Conservation (phyloP, 1,140 invertebrate species). For the Atta cephalotes region DNA sequence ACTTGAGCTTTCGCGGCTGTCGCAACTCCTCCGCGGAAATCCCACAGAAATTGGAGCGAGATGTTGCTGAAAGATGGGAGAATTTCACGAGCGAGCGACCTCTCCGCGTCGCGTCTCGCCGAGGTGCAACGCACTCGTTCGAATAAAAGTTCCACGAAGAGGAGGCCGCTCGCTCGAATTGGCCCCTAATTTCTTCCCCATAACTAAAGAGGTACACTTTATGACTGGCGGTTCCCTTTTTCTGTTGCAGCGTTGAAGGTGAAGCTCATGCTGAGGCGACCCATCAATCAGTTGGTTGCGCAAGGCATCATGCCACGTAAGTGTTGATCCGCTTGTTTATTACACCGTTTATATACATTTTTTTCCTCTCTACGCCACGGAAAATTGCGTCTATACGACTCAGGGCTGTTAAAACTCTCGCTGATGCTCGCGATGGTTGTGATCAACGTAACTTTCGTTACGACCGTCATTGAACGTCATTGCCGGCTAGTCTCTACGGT, state of each 20-base stretch:
- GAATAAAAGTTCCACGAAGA: conserved; percentile 33
- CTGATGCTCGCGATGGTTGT: conserved; percentile 1
- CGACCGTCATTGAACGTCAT: conserved; percentile 41
- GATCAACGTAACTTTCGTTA: conserved; percentile 24
- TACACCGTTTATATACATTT: conserved; percentile 25
- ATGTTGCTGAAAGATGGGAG: conserved; percentile 34
- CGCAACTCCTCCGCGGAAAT: conserved; percentile 45
- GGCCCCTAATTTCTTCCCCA: conserved; percentile 58
- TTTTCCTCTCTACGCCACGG: not conserved
- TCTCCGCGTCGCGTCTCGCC: not conserved
- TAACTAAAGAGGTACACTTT: conserved; percentile 57
- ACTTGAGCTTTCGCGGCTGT: conserved; percentile 72
- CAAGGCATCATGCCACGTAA: conserved; percentile 99
- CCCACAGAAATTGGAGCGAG: conserved; percentile 41
- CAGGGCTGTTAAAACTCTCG: conserved; percentile 18
- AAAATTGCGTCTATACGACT: conserved; percentile 50
- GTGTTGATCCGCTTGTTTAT: conserved; percentile 85
- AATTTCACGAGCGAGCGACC: conserved; percentile 42
- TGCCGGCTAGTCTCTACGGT: not conserved
- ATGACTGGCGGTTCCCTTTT: conserved; percentile 76
- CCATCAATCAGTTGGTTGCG: conserved; percentile 97
- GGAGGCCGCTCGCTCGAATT: conserved; percentile 28
- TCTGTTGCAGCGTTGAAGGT: conserved; percentile 96
- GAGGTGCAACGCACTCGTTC: conserved; percentile 43
- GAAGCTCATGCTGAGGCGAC: conserved; percentile 97